Conservation (phyloP, 2,797 vertebrate species). For the Parambassis ranga region DNA sequence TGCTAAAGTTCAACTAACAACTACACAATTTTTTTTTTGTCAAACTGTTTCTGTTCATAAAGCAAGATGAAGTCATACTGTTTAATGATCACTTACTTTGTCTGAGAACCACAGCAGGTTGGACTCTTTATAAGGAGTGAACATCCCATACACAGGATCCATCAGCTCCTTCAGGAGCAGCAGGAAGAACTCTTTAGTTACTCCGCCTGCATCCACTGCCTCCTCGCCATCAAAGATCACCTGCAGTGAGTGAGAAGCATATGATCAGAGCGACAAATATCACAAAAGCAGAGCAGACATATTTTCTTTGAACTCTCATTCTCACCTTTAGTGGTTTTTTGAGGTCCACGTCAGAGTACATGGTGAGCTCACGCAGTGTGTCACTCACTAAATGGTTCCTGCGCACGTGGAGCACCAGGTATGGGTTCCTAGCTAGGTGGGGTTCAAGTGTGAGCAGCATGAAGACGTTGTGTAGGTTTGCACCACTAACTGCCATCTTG, state of each 20-base stretch:
- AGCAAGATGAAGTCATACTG: too few species aligned
- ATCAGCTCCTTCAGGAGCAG: slow-evolving; percentile 93
- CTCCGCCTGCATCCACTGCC: slow-evolving; percentile 94
- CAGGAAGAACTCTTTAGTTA: slow-evolving; percentile 98
- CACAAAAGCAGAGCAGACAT: neutral
- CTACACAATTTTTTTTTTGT: too few species aligned
- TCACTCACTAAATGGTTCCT: slow-evolving; percentile 93
- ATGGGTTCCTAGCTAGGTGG: slow-evolving; percentile 93
- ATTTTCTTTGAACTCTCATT: neutral
- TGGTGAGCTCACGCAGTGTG: slow-evolving; percentile 91
- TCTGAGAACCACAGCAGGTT: slow-evolving; percentile 98
- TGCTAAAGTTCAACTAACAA: neutral
- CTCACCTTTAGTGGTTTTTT: slow-evolving; percentile 92
- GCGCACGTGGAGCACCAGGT: slow-evolving; percentile 94
- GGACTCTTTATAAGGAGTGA: slow-evolving; percentile 93
- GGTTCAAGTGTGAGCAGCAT: slow-evolving; percentile 97
- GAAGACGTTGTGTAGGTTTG: slow-evolving; percentile 96
- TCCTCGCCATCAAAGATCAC: slow-evolving; percentile 98
- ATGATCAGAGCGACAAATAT: neutral
- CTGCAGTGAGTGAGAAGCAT: slow-evolving; percentile 61
- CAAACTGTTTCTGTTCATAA: too few species aligned
- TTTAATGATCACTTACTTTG: slow-evolving; percentile 86
- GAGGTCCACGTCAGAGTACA: slow-evolving; percentile 95
- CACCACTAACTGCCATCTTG: slow-evolving; percentile 95
- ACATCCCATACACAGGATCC: slow-evolving; percentile 98